phyloP scores from a whole-genome alignment of 2,888 invertebrate genomes.

The Onthophagus sagittarius region DNA sequence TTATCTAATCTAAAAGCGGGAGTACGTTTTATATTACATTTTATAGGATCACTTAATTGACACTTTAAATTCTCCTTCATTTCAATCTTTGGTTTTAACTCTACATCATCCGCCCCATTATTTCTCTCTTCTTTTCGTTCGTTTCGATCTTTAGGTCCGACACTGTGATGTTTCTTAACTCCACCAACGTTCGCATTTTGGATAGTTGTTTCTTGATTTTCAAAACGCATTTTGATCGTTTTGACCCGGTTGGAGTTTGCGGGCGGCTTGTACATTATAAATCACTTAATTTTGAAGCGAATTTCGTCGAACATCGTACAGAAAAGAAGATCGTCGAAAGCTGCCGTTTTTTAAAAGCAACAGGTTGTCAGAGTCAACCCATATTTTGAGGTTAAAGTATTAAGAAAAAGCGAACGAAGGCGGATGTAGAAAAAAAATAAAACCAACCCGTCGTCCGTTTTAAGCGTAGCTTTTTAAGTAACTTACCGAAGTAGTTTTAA shows the following conservation, averaged over 20 bases:
- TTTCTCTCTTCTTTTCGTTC: slow-evolving; percentile 7
- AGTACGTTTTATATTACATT: slow-evolving; percentile 53
- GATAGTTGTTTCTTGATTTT: slow-evolving; percentile 40
- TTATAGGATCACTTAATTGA: slow-evolving; percentile 48
- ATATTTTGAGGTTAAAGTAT: not conserved
- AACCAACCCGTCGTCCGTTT: no score
- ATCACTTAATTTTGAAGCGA: slow-evolving; percentile 12
- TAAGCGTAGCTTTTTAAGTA: not conserved
- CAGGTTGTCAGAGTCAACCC: slow-evolving; percentile 1
- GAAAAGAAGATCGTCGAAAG: no score
- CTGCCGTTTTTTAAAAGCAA: not conserved
- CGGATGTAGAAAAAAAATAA: not conserved
- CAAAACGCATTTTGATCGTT: slow-evolving; percentile 63
- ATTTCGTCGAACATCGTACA: no score
- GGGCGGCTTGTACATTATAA: slow-evolving; percentile 45
- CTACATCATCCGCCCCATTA: not conserved
- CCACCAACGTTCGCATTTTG: not conserved
- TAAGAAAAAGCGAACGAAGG: not conserved
- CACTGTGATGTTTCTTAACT: not conserved
- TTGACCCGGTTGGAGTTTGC: slow-evolving; percentile 54
- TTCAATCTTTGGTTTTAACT: slow-evolving; percentile 18
- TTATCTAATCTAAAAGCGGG: slow-evolving; percentile 56
- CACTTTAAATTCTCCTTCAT: slow-evolving; percentile 31
- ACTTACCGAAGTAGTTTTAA: not conserved
- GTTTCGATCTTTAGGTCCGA: not conserved